These are phyloP conservation scores for Philereme transversata DNA, from an alignment of 2,888 invertebrate genomes.

Conservation along the genomic window DNA sequence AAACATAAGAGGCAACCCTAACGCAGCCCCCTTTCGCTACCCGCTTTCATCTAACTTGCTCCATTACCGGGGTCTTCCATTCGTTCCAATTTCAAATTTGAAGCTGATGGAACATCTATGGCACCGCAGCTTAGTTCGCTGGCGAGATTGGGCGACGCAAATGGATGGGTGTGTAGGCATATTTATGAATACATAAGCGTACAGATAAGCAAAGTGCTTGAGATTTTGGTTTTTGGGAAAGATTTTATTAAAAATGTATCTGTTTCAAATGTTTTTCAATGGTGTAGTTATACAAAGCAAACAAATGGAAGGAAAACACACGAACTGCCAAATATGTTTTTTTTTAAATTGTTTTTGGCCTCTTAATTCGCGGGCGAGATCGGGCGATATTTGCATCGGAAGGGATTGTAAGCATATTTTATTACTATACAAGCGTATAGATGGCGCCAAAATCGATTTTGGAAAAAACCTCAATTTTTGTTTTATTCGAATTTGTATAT, in stretches of 20 bases:
- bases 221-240: conserved; percentile 10
- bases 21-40: conserved; percentile 47
- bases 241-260: neutral
- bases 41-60: conserved; percentile 80
- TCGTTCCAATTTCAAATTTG: conserved; percentile 84
- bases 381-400: too few species aligned
- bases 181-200: conserved; percentile 21
- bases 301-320: too few species aligned
- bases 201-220: conserved; percentile 23
- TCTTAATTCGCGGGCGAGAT: too few species aligned
- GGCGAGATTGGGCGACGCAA: conserved; percentile 47
- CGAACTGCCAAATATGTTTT: too few species aligned
- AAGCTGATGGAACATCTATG: conserved; percentile 75
- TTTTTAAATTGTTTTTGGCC: too few species aligned
- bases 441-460: too few species aligned
- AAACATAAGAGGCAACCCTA: conserved; percentile 30
- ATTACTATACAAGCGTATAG: too few species aligned
- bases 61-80: conserved; percentile 79
- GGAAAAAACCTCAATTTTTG: too few species aligned
- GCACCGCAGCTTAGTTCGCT: conserved; percentile 62
- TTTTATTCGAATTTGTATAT: too few species aligned
- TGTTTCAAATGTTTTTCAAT: too few species aligned
- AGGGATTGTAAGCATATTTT: too few species aligned
- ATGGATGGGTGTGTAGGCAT: conserved; percentile 26
- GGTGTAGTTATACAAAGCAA: too few species aligned